Base-by-base conservation (phyloP, 2,797 vertebrate genomes). In the Sarcoramphus papa region DNA sequence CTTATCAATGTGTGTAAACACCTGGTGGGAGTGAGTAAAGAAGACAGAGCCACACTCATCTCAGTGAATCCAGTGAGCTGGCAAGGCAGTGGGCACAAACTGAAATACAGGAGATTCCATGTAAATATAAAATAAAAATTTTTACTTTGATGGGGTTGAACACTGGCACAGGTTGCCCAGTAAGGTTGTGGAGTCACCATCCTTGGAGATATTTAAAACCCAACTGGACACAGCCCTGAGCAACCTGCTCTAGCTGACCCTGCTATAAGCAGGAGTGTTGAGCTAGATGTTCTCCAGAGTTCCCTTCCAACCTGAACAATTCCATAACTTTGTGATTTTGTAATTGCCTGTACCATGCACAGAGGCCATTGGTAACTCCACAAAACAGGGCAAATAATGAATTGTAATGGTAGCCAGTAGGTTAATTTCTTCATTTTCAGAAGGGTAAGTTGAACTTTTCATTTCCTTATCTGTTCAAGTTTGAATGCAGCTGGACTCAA, bases 121-220 rank as follows among this genome's bases (percentile, higher is more conserved):
- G 9, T n/a, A 72, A 91, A 76, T 16, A 9, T 43, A 57, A 79
- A 23, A 41, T 40, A 40, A 65, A 37, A 8, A 4, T 27, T 21
- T 80, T 68, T 81, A 43, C 28, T 57, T 41, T 72, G 21, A 35
- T 54, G 7, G 6, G 2, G 3, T 50, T 60, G 35, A 67, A 30
- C 27, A n/a, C 19, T n/a, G 24, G 16, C 31, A 73, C 27, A 76
- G 23, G 6, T 88, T 88, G 11, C 30, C 23, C 12, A 21, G 12
- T 0, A 1, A 48, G 48, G 3, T 1, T 48, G 33, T 64, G 6
- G 35, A 63, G 33, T 40, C 50, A 80, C 14, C 12, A 31, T 28
- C 31, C 24, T 53, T 53, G 24, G 45, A 74, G 13, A 25, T 59
- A 50, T 19, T 69, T 45, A 57, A 65, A 90, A 60, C 19, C 11